Evolutionary conservation across 2,113 vertebrate species (phyloP), one percentile per base, ranked within the genome.

Genomic region (Puntigrus tetrazona): DNA sequence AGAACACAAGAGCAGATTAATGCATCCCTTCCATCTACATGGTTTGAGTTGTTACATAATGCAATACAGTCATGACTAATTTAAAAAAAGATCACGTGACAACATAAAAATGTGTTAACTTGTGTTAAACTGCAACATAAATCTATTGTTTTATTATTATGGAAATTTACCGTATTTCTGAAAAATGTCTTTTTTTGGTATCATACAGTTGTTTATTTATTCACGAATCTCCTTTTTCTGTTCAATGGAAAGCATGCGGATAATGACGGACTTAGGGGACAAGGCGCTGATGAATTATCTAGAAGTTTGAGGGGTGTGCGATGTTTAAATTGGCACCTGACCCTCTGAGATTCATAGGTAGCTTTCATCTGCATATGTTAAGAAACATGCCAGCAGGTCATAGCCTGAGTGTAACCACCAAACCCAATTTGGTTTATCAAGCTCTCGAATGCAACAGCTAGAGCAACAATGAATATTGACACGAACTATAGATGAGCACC

Each of bases 321-420:
- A 90, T 75, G 76, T 73, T 34, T 67, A 38, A 57, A 57, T 78
- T 36, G 38, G 18, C 84, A 91, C 91, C 92, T 92, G 91, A 91
- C 90, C 90, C 77, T 82, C 89, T 86, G 90, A 88, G 90, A 89
- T 89, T 86, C 91, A 87, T 84, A 81, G 85, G 87, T 92, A 92
- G 92, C 93, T 92, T 94, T 92, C 92, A 94, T 93, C 92, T 93
- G 93, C 92, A 93, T 90, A 92, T 93, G 91, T 89, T 93, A 93
- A 94, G 86, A 75, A 89, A 84, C 4, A 72, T 78, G 86, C 75
- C 84, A 74, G 88, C 88, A 84, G 85, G 41, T 38, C 59, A 78
- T 52, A 52, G 55, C 77, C 41, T 70, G 43, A 63, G 75, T 36
- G 63, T 13, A n/a, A 67, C 50, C 52, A 0, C 20, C 3, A 61